Evolutionary conservation across 2,888 invertebrate genomes (phyloP), one percentile per base, ranked within the genome.

Genomic region (Hemicrepidius hirtus): DNA sequence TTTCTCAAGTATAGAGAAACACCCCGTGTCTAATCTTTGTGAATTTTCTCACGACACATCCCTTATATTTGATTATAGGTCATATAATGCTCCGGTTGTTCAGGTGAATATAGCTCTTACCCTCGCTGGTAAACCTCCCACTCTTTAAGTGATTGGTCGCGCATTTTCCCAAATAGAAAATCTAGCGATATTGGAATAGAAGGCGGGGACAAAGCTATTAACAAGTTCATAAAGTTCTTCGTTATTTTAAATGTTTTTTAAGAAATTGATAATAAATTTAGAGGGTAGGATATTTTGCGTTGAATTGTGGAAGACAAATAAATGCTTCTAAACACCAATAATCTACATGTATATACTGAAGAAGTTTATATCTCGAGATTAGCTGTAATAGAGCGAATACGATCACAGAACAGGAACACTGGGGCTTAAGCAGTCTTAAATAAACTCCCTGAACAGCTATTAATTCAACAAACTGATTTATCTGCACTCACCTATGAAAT

Each of bases 401-500:
- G 24, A 72, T 71, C 68, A 68, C 50, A 60, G 50, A 73, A 73
- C 63, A 64, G 28, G 73, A 68, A 69, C 44, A 55, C 65, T 53
- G 65, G 53, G 53, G 78, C 78, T 79, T 79, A 79, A 71, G 67
- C 37, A 60, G 79, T 79, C 79, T 79, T 79, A 79, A 78, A 76
- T 74, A 74, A 76, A 78, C 76, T 78, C 77, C 76, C 78, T 68
- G 73, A 77, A 75, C 76, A 75, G 75, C 77, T 76, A 79, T 79
- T 78, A 78, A 79, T 79, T 79, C 72, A 76, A 71, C 73, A 49
- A 77, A 73, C 74, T 79, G 78, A 79, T 79, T 79, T 79, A 79
- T 79, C 62, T 71, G 67, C 74, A 65, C 57, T 64, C 75, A 71
- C 68, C 74, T 67, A 72, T 78, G 78, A 78, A 73, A 77, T 76